These are phyloP conservation scores for Agrotis exclamationis DNA, from an alignment of 2,888 invertebrate genomes.

Conservation along the genomic window DNA sequence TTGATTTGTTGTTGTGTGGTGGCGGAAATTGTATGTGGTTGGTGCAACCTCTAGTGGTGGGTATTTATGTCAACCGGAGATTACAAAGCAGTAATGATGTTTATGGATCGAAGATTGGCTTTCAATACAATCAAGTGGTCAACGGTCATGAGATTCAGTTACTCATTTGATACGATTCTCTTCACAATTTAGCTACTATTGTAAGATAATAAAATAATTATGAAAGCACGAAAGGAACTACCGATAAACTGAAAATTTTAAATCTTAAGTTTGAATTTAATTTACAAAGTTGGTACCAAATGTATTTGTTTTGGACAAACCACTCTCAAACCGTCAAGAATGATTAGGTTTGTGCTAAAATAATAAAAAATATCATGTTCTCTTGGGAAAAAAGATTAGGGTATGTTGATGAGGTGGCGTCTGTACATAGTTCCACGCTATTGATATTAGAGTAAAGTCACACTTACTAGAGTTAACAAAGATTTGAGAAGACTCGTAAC, in stretches of 20 bases:
- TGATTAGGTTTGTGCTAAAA: too few species aligned
- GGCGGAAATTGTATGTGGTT: slow-evolving; percentile 29
- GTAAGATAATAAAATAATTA: too few species aligned
- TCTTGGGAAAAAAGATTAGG: neutral
- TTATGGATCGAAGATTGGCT: neutral
- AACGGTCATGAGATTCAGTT: too few species aligned
- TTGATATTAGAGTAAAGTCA: too few species aligned
- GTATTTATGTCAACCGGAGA: neutral
- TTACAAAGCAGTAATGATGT: neutral
- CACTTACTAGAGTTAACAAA: neutral
- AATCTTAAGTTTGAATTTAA: neutral
- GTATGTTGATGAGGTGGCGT: too few species aligned
- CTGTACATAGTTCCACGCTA: too few species aligned
- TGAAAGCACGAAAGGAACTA: neutral
- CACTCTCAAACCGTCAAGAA: neutral
- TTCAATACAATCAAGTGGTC: neutral
- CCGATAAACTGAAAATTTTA: too few species aligned
- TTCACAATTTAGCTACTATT: too few species aligned
- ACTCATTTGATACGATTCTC: too few species aligned
- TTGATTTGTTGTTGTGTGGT: slow-evolving; percentile 44
- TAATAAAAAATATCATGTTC: neutral
- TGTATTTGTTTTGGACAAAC: neutral
- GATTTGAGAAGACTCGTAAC: neutral
- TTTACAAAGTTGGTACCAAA: neutral
- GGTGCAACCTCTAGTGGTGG: neutral